These are phyloP conservation scores for Hyperoplus lanceolatus DNA, from an alignment of 2,797 vertebrate genomes.

Conservation along the genomic window DNA sequence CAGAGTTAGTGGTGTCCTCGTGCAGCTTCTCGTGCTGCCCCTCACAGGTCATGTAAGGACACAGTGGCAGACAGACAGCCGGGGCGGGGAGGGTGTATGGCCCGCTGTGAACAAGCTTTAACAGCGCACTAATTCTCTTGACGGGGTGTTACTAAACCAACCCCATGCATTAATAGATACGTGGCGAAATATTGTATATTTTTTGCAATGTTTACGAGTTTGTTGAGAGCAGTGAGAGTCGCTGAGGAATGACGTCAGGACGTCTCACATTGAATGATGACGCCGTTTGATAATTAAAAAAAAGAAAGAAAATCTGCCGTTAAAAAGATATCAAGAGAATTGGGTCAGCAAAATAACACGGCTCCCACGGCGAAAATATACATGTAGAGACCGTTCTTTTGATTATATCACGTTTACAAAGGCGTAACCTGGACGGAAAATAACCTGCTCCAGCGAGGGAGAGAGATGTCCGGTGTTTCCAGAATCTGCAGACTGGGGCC, in stretches of 20 bases:
- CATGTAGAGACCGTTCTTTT: not conserved
- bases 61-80: slow-evolving; percentile 53
- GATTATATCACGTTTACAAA: slow-evolving; percentile 14
- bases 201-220: slow-evolving; percentile 1
- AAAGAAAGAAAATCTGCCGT: slow-evolving; percentile 82
- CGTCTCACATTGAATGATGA: slow-evolving; percentile 86
- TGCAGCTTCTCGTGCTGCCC: slow-evolving; percentile 57
- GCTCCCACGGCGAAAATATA: slow-evolving; percentile 3
- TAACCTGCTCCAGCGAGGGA: slow-evolving; percentile 59
- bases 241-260: slow-evolving; percentile 87
- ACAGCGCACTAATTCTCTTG: fast-evolving
- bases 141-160: fast-evolving
- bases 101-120: not conserved
- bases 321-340: slow-evolving; percentile 80
- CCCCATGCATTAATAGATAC: not conserved
- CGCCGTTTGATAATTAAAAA: slow-evolving; percentile 82
- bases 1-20: slow-evolving; percentile 69
- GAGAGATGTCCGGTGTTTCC: slow-evolving; percentile 71
- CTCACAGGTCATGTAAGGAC: slow-evolving; percentile 80
- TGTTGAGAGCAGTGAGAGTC: slow-evolving; percentile 67
- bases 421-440: slow-evolving; percentile 11
- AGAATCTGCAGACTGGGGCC: slow-evolving; percentile 77
- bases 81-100: slow-evolving; percentile 19
- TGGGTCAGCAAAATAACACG: slow-evolving; percentile 72
- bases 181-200: not conserved